Evolutionary conservation across 2,888 invertebrate genomes (phyloP), one percentile per base, ranked within the genome.

Genomic region (Zeuzera pyrina): DNA sequence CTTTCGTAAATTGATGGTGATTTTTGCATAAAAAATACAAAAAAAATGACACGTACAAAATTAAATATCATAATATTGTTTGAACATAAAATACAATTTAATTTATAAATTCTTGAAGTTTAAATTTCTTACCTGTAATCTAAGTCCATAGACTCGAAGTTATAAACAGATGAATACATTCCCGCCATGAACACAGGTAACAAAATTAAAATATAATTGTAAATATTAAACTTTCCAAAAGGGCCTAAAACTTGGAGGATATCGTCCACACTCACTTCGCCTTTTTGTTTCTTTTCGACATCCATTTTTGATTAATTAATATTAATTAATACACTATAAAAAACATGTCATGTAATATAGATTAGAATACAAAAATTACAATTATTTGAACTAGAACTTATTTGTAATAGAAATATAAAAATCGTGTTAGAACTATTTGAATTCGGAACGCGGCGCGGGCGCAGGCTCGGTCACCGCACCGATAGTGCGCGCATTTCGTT

Each of bases 71-170:
- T n/a, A n/a, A n/a, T n/a, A n/a, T n/a, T n/a, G n/a, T n/a, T n/a
- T n/a, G n/a, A n/a, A n/a, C n/a, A n/a, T n/a, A n/a, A n/a, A n/a
- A n/a, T n/a, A n/a, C n/a, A n/a, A n/a, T n/a, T n/a, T n/a, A n/a
- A n/a, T n/a, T n/a, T n/a, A n/a, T n/a, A n/a, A n/a, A n/a, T n/a
- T n/a, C n/a, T n/a, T n/a, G n/a, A n/a, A n/a, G 12, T 0, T 25
- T 10, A 25, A 25, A 25, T 25, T 12, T 10, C 57, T 56, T 33
- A 79, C 81, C 78, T 74, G 46, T 83, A 83, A 39, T 67, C 61
- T 2, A 81, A 49, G 56, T 83, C 81, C 71, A 81, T 69, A 1
- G 70, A 67, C 58, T 83, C 83, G 42, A 83, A 83, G 42, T 81
- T 81, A 36, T 76, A 83, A 30, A 83, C 79, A 1, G 81, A 81